phyloP scores from a whole-genome alignment of 2,888 invertebrate species.

The Cerastis leucographa region DNA sequence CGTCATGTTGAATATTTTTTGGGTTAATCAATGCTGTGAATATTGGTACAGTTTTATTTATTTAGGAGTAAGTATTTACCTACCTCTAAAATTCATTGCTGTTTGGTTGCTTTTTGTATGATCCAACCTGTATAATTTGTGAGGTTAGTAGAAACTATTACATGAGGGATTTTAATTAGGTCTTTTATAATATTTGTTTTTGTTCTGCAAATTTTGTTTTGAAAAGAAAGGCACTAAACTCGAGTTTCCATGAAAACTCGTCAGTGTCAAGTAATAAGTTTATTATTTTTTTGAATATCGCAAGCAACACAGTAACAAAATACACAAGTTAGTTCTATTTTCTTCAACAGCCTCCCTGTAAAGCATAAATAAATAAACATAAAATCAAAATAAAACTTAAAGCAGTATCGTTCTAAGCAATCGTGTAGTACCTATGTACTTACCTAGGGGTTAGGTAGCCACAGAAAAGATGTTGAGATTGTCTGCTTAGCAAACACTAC shows the following conservation, averaged over 20 bases:
- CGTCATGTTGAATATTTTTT: conserved; percentile 62
- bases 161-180: not conserved
- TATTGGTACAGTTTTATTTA: conserved; percentile 9
- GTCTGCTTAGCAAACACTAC: conserved; percentile 49
- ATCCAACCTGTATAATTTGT: not conserved
- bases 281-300: too few relatives aligned
- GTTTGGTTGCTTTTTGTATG: not conserved
- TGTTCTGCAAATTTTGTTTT: not conserved
- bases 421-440: conserved; percentile 30
- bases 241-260: not conserved
- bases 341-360: not conserved
- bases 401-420: conserved; percentile 49
- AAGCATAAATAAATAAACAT: conserved; percentile 18
- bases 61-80: not conserved
- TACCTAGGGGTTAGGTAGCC: conserved; percentile 46
- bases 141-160: not conserved
- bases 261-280: not conserved
- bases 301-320: too few relatives aligned
- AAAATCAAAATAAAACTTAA: conserved; percentile 44
- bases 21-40: conserved; percentile 30
- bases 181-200: not conserved
- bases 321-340: too few relatives aligned
- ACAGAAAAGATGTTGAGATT: conserved; percentile 52
- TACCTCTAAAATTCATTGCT: not conserved
- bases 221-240: too few relatives aligned